These are phyloP conservation scores for Stichopus horrens DNA, from an alignment of 53 echinoderm and acorn worm genomes.

Conservation along the genomic window DNA sequence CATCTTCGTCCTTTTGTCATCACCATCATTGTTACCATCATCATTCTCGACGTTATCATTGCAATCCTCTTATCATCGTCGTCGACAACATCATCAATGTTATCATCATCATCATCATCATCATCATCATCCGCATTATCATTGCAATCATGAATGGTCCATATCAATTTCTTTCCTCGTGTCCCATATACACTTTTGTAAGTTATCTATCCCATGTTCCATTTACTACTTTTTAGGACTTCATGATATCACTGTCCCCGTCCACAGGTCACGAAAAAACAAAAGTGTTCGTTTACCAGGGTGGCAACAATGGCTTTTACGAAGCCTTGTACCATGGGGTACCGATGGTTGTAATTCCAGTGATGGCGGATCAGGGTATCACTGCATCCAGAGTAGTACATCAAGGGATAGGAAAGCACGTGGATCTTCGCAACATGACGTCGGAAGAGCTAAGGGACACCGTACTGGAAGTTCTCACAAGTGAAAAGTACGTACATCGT, in stretches of 20 bases:
- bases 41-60: not conserved
- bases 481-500: not conserved
- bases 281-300: conserved; percentile 49
- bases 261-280: conserved; percentile 48
- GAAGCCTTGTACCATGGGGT: conserved; percentile 59
- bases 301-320: conserved; percentile 58
- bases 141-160: not conserved
- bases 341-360: conserved; percentile 46
- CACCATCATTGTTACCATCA: conserved; percentile 12
- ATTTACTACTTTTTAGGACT: not conserved
- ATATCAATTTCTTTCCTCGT: not conserved
- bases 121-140: not conserved
- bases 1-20: not conserved
- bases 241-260: not conserved
- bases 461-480: conserved; percentile 5
- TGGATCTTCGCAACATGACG: conserved; percentile 40
- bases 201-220: not conserved
- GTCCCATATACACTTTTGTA: not conserved
- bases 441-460: conserved; percentile 28
- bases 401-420: conserved; percentile 36
- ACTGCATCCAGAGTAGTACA: conserved; percentile 50
- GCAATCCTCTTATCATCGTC: not conserved
- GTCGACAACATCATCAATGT: not conserved
- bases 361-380: conserved; percentile 46
- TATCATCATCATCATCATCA: not conserved